A percentile compares a stretch with the other conserved stretches of the same genome.
Conservation (phyloP, 2,888 invertebrate genomes). For the Drosophila pseudotakahashii region DNA sequence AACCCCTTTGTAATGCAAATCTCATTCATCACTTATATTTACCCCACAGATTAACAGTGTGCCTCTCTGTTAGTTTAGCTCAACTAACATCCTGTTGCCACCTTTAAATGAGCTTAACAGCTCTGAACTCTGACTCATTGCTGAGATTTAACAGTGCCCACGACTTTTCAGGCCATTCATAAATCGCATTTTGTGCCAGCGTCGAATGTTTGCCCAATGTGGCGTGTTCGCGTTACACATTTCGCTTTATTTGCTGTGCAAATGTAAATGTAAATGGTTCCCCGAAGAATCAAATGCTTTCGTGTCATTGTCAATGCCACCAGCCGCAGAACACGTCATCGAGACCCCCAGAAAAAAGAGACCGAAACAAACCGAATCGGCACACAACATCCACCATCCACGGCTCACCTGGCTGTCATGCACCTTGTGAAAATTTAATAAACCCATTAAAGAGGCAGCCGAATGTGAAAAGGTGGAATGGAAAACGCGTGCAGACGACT, state of each 20-base stretch:
- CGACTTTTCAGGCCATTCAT: slow-evolving; percentile 28
- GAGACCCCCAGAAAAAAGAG: slow-evolving; percentile 6
- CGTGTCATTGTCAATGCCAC: slow-evolving; percentile 54
- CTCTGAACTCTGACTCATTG: slow-evolving; percentile 33
- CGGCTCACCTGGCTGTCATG: slow-evolving; percentile 25
- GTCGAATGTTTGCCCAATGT: slow-evolving; percentile 35
- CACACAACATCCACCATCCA: slow-evolving; percentile 17
- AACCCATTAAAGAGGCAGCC: slow-evolving; percentile 43
- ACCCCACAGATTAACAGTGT: neutral
- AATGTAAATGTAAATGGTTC: slow-evolving; percentile 43
- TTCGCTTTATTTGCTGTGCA: slow-evolving; percentile 36
- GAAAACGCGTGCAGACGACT: slow-evolving; percentile 44
- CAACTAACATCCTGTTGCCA: slow-evolving; percentile 18
- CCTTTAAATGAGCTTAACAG: neutral
- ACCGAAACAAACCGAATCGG: slow-evolving; percentile 11
- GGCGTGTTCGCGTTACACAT: slow-evolving; percentile 45
- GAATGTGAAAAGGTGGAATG: slow-evolving; percentile 8
- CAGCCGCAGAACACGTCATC: slow-evolving; percentile 41
- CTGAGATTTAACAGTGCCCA: slow-evolving; percentile 7
- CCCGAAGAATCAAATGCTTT: slow-evolving; percentile 47
- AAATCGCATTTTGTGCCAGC: slow-evolving; percentile 27
- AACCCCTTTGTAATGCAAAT: slow-evolving; percentile 1
- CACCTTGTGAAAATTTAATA: slow-evolving; percentile 45
- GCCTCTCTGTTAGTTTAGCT: neutral
- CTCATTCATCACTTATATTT: slow-evolving; percentile 3